Evolutionary conservation across 2,888 invertebrate species (phyloP).

Genomic region (Hydroisotoma schaefferi): DNA sequence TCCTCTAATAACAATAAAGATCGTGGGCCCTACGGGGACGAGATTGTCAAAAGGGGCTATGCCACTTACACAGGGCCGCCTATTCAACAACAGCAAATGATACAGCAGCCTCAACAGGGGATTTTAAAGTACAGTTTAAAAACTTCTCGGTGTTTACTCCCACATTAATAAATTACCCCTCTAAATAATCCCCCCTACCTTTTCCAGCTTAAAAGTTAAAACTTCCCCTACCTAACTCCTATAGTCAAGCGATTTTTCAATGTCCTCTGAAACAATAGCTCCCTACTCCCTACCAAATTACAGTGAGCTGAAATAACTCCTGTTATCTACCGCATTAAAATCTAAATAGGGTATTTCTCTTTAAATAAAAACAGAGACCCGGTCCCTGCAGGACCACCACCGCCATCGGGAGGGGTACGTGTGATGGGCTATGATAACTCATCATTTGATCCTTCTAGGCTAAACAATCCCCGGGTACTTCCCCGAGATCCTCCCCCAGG

Average conservation of each 20-base stretch:
- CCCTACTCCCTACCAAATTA: too few species aligned
- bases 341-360: background rate
- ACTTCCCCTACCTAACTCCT: too few species aligned
- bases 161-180: too few species aligned
- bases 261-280: too few species aligned
- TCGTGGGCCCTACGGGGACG: conserved; percentile 13
- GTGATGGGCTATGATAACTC: conserved; percentile 1
- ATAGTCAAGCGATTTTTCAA: too few species aligned
- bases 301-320: too few species aligned
- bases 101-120: background rate
- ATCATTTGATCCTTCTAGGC: background rate
- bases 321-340: too few species aligned
- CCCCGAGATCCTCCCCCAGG: conserved; percentile 30
- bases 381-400: conserved; percentile 15
- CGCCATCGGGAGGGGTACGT: background rate
- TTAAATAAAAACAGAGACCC: background rate
- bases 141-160: background rate
- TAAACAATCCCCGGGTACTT: conserved; percentile 19
- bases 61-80: conserved; percentile 29
- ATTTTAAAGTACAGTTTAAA: background rate
- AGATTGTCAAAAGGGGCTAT: conserved; percentile 29
- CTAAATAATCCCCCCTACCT: too few species aligned
- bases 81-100: background rate
- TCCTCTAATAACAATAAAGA: too few species aligned
- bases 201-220: too few species aligned